phyloP scores from a whole-genome alignment of 1,140 invertebrate genomes.

The Branchinecta lynchi region DNA sequence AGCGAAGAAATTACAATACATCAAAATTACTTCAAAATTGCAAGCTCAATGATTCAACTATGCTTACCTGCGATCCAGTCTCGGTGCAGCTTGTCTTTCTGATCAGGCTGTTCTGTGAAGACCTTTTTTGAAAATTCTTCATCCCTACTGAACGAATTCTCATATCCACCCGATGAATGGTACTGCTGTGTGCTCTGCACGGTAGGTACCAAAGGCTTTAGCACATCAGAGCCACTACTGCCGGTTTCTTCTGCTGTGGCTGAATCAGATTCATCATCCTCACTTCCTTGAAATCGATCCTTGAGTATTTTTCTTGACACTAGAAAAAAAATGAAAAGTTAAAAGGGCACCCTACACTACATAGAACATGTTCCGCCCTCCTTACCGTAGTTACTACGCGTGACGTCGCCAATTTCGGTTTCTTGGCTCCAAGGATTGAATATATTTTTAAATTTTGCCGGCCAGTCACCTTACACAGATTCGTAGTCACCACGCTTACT shows the following conservation, averaged over 20 bases:
- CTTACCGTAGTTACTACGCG: too few relatives aligned
- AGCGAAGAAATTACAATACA: too few relatives aligned
- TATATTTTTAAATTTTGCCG: too few relatives aligned
- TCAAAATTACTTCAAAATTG: too few relatives aligned
- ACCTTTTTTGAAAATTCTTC: slow-evolving; percentile 24
- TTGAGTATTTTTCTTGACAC: slow-evolving; percentile 66
- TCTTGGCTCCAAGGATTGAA: too few relatives aligned
- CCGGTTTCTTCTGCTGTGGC: slow-evolving; percentile 31
- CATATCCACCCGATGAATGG: neutral
- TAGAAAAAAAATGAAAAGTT: slow-evolving; percentile 31
- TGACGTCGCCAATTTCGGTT: too few relatives aligned
- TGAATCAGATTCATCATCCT: slow-evolving; percentile 46
- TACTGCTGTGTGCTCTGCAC: neutral
- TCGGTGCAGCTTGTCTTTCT: neutral
- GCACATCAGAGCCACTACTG: slow-evolving; percentile 13
- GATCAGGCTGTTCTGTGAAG: slow-evolving; percentile 4
- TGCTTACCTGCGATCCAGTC: neutral
- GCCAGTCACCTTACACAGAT: too few relatives aligned
- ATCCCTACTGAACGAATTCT: slow-evolving; percentile 24
- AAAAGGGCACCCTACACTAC: too few relatives aligned
- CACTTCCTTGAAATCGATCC: slow-evolving; percentile 55
- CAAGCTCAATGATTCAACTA: too few relatives aligned
- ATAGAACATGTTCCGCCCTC: too few relatives aligned
- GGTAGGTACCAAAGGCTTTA: neutral
- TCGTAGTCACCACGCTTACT: too few relatives aligned